These are phyloP conservation scores for Zapus hudsonius DNA, from an alignment of 2,113 vertebrate genomes.

Conservation along the genomic window DNA sequence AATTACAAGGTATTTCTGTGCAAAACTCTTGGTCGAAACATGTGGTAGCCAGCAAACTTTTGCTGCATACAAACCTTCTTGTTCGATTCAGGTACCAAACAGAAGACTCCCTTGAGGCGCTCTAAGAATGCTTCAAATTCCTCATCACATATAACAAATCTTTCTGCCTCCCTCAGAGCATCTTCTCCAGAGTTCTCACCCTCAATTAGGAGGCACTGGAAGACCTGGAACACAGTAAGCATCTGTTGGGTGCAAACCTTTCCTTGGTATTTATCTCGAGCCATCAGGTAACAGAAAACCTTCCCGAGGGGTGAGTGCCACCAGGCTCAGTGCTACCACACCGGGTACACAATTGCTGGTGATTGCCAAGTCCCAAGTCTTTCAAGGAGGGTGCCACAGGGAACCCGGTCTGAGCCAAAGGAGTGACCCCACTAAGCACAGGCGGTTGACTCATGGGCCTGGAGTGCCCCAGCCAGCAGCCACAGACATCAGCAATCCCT, in stretches of 20 bases:
- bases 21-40: not conserved
- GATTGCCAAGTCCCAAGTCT: not conserved
- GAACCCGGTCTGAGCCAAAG: not conserved
- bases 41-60: rapidly evolving
- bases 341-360: not conserved
- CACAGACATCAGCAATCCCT: not conserved
- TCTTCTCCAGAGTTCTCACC: constrained; percentile 93
- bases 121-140: constrained; percentile 92
- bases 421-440: not conserved
- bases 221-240: constrained; percentile 86
- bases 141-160: constrained; percentile 89
- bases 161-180: constrained; percentile 92
- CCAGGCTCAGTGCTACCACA: not conserved
- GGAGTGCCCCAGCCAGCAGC: not conserved
- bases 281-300: not conserved
- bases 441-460: too few species aligned
- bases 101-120: constrained; percentile 88
- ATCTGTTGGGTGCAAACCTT: constrained; percentile 81
- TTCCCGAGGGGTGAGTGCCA: not conserved
- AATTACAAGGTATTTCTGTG: rapidly evolving
- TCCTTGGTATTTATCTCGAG: too few species aligned
- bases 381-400: not conserved
- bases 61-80: constrained; percentile 88
- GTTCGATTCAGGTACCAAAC: constrained; percentile 95
- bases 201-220: constrained; percentile 95